These are phyloP conservation scores for Hydraecia micacea DNA, from an alignment of 2,888 invertebrate genomes.

Conservation along the genomic window DNA sequence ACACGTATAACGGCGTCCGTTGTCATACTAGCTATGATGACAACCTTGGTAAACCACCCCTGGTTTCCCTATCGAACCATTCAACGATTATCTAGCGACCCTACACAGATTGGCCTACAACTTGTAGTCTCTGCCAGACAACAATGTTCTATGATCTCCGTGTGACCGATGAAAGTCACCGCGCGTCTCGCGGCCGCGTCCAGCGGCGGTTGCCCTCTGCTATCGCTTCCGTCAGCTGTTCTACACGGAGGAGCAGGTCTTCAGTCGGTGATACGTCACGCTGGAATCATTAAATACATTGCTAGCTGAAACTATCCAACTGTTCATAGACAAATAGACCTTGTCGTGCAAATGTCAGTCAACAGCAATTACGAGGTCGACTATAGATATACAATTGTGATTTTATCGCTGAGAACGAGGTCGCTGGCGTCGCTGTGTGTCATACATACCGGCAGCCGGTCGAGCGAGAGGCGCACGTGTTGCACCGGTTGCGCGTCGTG, in stretches of 20 bases:
- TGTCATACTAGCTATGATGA: not conserved
- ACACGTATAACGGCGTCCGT: no score
- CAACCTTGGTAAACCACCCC: not conserved
- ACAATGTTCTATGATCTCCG: not conserved
- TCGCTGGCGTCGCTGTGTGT: no score
- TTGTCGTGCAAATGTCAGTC: no score
- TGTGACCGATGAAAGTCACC: slow-evolving; percentile 12
- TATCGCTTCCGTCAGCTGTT: slow-evolving; percentile 75
- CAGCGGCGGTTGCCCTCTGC: slow-evolving; percentile 75
- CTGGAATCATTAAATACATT: slow-evolving; percentile 33
- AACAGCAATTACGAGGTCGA: no score
- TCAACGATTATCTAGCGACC: slow-evolving; percentile 5
- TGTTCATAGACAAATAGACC: no score
- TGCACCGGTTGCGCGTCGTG: slow-evolving; percentile 27
- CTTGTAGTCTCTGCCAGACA: not conserved
- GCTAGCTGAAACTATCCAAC: no score
- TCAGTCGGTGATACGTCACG: slow-evolving; percentile 66
- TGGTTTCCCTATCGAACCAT: not conserved
- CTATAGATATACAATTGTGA: no score
- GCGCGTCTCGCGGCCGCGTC: slow-evolving; percentile 59
- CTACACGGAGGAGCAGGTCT: slow-evolving; percentile 75
- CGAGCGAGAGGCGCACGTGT: no score
- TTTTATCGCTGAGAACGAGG: no score
- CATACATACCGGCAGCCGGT: no score
- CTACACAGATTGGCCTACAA: not conserved